Conservation (phyloP, 2,797 vertebrate species). For the Cuculus canorus region DNA sequence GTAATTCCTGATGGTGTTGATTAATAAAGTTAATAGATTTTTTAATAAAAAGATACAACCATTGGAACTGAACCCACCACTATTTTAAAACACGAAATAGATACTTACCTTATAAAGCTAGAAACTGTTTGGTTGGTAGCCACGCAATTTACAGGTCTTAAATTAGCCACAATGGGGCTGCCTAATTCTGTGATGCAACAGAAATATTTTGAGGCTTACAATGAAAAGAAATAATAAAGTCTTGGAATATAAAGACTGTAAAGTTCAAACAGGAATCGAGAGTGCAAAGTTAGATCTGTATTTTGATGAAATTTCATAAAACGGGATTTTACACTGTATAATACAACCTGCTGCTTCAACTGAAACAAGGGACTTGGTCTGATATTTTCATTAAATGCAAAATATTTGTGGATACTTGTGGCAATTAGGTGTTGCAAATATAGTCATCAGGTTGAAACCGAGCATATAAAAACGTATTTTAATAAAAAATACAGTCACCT, state of each 20-base stretch:
- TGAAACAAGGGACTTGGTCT: neutral
- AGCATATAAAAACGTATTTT: conserved; percentile 47
- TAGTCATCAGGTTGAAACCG: conserved; percentile 34
- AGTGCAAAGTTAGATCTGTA: conserved; percentile 3
- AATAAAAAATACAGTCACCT: conserved; percentile 61
- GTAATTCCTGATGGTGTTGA: neutral
- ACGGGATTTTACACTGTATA: neutral
- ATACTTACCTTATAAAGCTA: conserved; percentile 1
- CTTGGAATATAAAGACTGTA: conserved; percentile 18
- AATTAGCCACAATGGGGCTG: conserved; percentile 25
- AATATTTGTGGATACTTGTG: conserved; percentile 32
- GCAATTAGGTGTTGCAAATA: conserved; percentile 51
- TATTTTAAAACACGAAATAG: conserved; percentile 10
- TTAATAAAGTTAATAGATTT: conserved; percentile 26
- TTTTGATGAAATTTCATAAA: conserved; percentile 48
- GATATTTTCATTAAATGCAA: conserved; percentile 56
- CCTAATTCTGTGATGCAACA: conserved; percentile 12
- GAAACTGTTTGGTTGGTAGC: conserved; percentile 18
- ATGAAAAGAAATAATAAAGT: conserved; percentile 44
- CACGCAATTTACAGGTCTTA: conserved; percentile 54
- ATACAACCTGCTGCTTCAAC: conserved; percentile 24
- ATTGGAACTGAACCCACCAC: neutral
- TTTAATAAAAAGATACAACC: conserved; percentile 36
- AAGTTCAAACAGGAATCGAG: conserved; percentile 32
- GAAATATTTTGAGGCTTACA: conserved; percentile 41